Percentiles rank a stretch among this genome's conserved stretches.
phyloP scores from a whole-genome alignment of 2,113 vertebrate species.

The Actenoides lindsayi region DNA sequence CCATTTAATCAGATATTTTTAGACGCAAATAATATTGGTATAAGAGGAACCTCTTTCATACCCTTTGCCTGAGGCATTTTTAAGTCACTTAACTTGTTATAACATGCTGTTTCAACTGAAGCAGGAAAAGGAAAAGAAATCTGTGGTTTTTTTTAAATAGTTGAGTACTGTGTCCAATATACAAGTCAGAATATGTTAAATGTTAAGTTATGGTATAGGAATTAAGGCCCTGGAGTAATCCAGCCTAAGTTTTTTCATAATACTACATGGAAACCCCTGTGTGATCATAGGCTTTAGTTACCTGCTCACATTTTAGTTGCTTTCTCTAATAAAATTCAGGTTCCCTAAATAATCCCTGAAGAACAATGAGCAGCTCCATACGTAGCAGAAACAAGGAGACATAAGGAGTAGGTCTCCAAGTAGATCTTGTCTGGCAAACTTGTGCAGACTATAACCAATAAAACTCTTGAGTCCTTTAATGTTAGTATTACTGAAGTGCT shows the following conservation, averaged over 20 bases:
- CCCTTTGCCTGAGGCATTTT: not conserved
- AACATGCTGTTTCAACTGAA: not conserved
- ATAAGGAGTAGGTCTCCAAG: not conserved
- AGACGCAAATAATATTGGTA: not conserved
- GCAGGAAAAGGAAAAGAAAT: not conserved
- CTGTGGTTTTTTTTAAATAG: not conserved
- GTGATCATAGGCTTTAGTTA: not conserved
- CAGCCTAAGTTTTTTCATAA: not conserved
- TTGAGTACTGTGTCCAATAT: not conserved
- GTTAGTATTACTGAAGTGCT: not conserved
- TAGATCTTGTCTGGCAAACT: not conserved
- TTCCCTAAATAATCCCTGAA: not conserved
- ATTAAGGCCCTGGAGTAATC: not conserved
- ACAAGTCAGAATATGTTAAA: not conserved
- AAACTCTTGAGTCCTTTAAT: not conserved
- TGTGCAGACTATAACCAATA: not conserved
- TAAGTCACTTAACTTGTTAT: not conserved
- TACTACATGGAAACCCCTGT: not conserved
- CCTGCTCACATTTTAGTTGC: not conserved
- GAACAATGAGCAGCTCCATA: not conserved
- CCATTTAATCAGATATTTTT: not conserved
- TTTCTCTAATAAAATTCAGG: not conserved
- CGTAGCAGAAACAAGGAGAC: not conserved
- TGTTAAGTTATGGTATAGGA: not conserved
- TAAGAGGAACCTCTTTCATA: not conserved